These are phyloP conservation scores for Scomber scombrus DNA, from an alignment of 2,113 vertebrate genomes.

Conservation along the genomic window DNA sequence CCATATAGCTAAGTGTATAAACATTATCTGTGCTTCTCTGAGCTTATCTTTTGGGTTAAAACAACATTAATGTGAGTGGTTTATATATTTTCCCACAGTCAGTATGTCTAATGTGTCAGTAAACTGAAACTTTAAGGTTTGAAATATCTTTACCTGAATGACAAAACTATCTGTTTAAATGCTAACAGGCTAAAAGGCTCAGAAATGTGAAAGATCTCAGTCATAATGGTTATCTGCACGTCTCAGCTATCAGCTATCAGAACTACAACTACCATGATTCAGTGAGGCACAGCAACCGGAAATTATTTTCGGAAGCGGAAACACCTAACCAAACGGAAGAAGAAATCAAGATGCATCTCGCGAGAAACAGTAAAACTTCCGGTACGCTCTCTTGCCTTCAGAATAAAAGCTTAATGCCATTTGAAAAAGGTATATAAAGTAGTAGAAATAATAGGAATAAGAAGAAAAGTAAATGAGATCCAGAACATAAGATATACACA, in stretches of 20 bases:
- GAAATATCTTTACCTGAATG: background rate
- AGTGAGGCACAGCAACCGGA: constrained; percentile 30
- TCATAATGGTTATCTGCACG: background rate
- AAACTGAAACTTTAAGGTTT: background rate
- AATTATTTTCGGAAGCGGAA: constrained; percentile 75
- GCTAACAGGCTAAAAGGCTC: background rate
- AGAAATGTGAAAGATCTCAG: background rate
- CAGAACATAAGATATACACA: too few relatives aligned
- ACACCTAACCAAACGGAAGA: constrained; percentile 51
- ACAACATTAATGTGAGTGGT: too few relatives aligned
- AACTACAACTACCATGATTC: constrained; percentile 72
- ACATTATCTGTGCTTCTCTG: background rate
- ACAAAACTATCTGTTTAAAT: background rate
- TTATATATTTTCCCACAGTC: too few relatives aligned
- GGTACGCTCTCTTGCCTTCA: constrained; percentile 26
- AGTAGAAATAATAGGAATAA: too few relatives aligned
- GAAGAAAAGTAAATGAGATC: too few relatives aligned
- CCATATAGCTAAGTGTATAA: too few relatives aligned
- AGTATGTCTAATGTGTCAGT: background rate
- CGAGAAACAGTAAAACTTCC: constrained; percentile 37
- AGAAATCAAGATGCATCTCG: constrained; percentile 27
- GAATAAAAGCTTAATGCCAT: constrained; percentile 31
- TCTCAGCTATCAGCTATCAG: too few relatives aligned
- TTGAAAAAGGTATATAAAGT: background rate
- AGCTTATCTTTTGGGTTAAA: background rate